Conservation (phyloP, 2,797 vertebrate genomes). For the Arnoldichthys spilopterus region DNA sequence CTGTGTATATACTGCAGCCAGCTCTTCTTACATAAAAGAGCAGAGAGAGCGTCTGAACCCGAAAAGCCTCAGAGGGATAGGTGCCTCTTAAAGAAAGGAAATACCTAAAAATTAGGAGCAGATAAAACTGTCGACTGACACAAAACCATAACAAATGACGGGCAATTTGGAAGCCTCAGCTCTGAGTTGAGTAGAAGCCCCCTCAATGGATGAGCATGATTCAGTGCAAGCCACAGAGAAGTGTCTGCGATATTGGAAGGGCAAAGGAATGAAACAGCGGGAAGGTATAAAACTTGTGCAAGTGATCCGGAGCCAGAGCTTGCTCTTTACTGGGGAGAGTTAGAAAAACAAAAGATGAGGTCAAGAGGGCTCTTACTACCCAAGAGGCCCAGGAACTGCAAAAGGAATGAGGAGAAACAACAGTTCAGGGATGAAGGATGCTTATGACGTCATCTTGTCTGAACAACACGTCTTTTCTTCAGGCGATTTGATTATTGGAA, state of each 20-base stretch:
- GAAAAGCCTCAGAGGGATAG: neutral
- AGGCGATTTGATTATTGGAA: neutral
- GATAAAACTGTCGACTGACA: neutral
- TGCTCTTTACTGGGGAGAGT: neutral
- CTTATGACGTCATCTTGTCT: neutral
- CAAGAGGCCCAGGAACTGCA: neutral
- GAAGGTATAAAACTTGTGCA: neutral
- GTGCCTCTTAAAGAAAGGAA: constrained; percentile 1
- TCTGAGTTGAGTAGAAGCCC: neutral
- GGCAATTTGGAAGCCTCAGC: neutral
- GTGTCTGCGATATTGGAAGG: constrained; percentile 6
- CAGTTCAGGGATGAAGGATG: neutral
- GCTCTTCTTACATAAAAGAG: constrained; percentile 41
- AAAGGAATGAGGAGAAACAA: neutral
- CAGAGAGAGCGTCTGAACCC: neutral
- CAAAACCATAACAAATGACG: neutral
- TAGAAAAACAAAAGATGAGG: neutral
- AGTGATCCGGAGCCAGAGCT: neutral
- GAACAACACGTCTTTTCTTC: neutral
- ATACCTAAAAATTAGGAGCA: constrained; percentile 9
- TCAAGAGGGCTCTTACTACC: neutral
- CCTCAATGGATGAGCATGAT: neutral
- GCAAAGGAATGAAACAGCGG: constrained; percentile 4
- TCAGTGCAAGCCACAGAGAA: constrained; percentile 11
- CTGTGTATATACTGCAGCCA: constrained; percentile 20